Conservation (phyloP, 2,797 vertebrate genomes). For the Typhlichthys subterraneus region DNA sequence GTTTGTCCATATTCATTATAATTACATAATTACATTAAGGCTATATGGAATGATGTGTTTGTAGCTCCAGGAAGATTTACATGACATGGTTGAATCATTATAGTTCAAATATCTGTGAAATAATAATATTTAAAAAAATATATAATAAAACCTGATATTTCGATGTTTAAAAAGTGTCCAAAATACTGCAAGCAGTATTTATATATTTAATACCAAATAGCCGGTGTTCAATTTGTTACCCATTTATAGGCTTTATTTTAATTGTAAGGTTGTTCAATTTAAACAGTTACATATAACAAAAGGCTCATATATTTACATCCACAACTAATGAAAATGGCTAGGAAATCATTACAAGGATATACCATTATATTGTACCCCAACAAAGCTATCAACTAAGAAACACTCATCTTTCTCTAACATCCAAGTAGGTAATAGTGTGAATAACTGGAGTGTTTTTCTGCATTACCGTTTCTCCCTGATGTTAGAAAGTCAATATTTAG, state of each 20-base stretch:
- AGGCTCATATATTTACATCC: not conserved
- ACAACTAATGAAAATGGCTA: too few species aligned
- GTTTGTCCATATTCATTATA: slow-evolving; percentile 67
- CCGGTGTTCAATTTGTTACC: not conserved
- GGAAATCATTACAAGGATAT: not conserved
- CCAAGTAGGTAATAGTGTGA: not conserved
- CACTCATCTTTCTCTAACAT: too few species aligned
- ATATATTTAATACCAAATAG: not conserved
- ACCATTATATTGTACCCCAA: not conserved
- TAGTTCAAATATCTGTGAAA: slow-evolving; percentile 29
- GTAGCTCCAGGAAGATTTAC: slow-evolving; percentile 34
- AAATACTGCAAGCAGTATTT: not conserved
- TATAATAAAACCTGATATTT: not conserved
- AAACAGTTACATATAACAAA: not conserved
- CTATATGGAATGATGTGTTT: slow-evolving; percentile 40
- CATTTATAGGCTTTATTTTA: not conserved
- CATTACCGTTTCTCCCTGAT: slow-evolving; percentile 5
- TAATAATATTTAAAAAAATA: slow-evolving; percentile 17
- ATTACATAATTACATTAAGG: slow-evolving; percentile 27
- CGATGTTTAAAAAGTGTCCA: too few species aligned
- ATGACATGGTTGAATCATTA: slow-evolving; percentile 20
- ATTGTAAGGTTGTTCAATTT: not conserved
- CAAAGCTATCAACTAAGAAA: not conserved
- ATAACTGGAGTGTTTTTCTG: not conserved
- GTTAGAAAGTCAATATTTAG: not conserved